Base-by-base conservation (phyloP, 2,888 invertebrate genomes). In the Morpho achilles region DNA sequence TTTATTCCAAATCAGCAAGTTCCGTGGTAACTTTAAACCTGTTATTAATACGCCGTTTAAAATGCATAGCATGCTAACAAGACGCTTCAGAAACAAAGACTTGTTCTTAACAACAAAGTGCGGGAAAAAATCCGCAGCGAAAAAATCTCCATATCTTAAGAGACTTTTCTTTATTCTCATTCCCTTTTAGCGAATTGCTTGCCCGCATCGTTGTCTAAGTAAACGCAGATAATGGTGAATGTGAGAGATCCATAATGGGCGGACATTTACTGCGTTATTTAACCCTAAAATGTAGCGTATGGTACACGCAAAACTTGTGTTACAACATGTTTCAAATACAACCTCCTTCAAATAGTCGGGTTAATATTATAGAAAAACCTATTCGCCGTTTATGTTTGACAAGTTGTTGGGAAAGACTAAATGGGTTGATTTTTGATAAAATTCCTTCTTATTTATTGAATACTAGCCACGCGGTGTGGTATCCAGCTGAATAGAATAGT, bases 181-280 rank as follows among this genome's bases (percentile, higher is more conserved):
- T 40, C 16, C 46, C 53, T 53, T 53, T 53, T 46, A 53, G 46
- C 9, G 40, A 47, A 46, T 53, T 41, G 46, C 39, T 53, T 45
- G 42, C 10, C 16, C 32, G 44, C 39, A 7, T 47, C 43, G 32
- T 47, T 45, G 41, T 23, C 49, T 55, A 55, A 49, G 48, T 55
- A 55, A 23, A 56, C 48, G 51, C 52, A 46, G 16, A 47, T 2
- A 32, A 40, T 41, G 41, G 41, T 46, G 46, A 45, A 51, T 48
- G 46, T 52, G 52, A 57, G 32, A 16, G 48, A 48, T 52, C 57
- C 32, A 8, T 52, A 57, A 57, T 52, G 51, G 57, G 57, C 48
- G 46, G 22, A 45, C 50, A 56, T 49, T 49, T 44, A 39, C 43
- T 44, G 49, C 44, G 50, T 56, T 44, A 56, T 50, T 53, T 46